Conservation (phyloP, 1,140 invertebrate species). For the Zaprionus gabonicus region DNA sequence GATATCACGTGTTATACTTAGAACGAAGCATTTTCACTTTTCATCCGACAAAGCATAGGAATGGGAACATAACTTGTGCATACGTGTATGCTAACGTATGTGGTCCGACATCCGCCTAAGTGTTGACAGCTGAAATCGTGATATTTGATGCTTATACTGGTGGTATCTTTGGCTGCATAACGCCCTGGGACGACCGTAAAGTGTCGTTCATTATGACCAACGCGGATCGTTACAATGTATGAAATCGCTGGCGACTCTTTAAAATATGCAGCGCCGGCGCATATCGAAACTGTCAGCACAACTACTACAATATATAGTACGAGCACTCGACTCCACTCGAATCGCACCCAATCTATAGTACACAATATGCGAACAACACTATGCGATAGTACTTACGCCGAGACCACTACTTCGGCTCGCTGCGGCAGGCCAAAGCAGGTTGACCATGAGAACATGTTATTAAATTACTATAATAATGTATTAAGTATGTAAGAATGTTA, state of each 20-base stretch:
- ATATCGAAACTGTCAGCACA: conserved; percentile 38
- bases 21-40: conserved; percentile 79
- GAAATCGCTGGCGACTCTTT: conserved; percentile 72
- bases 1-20: conserved; percentile 79
- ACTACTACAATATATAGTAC: not conserved
- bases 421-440: conserved; percentile 56
- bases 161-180: conserved; percentile 23
- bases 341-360: conserved; percentile 39
- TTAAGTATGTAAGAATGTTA: conserved; percentile 84
- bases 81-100: not conserved
- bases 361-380: conserved; percentile 4
- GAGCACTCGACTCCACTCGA: conserved; percentile 32
- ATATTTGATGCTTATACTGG: conserved; percentile 69
- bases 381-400: not conserved
- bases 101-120: conserved; percentile 45
- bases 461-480: conserved; percentile 83
- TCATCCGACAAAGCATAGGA: conserved; percentile 29
- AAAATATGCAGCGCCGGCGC: conserved; percentile 71
- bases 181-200: conserved; percentile 62
- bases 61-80: conserved; percentile 18
- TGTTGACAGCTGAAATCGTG: conserved; percentile 74
- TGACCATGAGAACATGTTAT: conserved; percentile 84
- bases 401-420: conserved; percentile 23
- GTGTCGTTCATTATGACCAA: conserved; percentile 71
- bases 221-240: conserved; percentile 60